These are phyloP conservation scores for Mythimna ferrago DNA, from an alignment of 2,888 invertebrate genomes.

Conservation along the genomic window DNA sequence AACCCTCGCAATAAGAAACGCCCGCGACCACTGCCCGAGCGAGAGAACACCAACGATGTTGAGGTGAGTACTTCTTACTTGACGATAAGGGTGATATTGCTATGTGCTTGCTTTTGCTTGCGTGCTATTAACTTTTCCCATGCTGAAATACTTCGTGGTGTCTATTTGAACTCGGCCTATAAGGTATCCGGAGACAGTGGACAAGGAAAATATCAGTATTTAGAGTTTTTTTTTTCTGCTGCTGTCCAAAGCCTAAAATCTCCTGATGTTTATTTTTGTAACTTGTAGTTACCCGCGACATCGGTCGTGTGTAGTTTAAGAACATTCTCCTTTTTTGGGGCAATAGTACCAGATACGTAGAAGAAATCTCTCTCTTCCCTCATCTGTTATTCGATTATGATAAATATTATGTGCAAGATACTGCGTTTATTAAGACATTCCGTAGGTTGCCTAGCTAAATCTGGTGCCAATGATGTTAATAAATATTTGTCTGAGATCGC, in stretches of 20 bases:
- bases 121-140: background rate
- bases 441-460: too few species aligned
- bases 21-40: slow-evolving; percentile 66
- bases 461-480: too few species aligned
- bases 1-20: slow-evolving; percentile 79
- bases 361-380: too few species aligned
- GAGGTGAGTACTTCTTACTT: slow-evolving; percentile 75
- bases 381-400: too few species aligned
- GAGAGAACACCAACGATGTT: slow-evolving; percentile 82
- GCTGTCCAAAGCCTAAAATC: background rate
- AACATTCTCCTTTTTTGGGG: too few species aligned
- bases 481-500: too few species aligned
- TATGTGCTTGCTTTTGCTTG: slow-evolving; percentile 23
- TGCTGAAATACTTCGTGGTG: background rate
- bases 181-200: background rate
- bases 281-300: too few species aligned
- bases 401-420: too few species aligned
- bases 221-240: background rate
- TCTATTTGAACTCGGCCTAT: slow-evolving; percentile 8
- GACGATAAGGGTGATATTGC: background rate
- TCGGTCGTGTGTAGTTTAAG: too few species aligned
- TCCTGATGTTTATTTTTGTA: too few species aligned
- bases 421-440: too few species aligned
- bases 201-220: background rate
- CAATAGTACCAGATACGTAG: too few species aligned